phyloP scores from a whole-genome alignment of 2,113 vertebrate genomes.

The Odocoileus virginianus region DNA sequence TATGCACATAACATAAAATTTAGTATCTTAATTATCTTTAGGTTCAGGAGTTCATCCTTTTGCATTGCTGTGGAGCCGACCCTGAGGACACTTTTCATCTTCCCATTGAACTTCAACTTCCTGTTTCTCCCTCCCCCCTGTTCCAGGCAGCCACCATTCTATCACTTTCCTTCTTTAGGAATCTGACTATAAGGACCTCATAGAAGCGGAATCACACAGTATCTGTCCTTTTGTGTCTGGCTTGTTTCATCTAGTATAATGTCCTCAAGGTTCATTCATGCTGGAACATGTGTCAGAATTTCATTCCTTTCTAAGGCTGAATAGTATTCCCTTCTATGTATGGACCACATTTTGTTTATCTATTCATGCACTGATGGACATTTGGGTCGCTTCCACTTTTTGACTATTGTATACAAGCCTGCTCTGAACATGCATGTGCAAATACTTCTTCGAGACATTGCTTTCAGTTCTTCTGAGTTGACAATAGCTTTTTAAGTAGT shows the following conservation, averaged over 20 bases:
- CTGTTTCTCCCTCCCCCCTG: not conserved
- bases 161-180: not conserved
- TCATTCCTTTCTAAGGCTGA: not conserved
- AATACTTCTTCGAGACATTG: not conserved
- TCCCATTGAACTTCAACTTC: not conserved
- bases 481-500: not conserved
- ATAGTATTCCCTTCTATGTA: not conserved
- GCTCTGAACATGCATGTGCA: not conserved
- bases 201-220: not conserved
- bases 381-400: not conserved
- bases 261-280: not conserved
- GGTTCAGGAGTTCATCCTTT: not conserved
- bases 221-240: not conserved
- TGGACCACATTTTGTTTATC: not conserved
- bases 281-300: not conserved
- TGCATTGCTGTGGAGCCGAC: accelerated
- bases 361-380: not conserved
- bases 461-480: not conserved
- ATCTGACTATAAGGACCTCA: not conserved
- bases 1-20: not conserved
- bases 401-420: not conserved
- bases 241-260: not conserved
- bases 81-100: not conserved
- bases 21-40: not conserved
- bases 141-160: not conserved